These are phyloP conservation scores for Chromobotia macracanthus DNA, from an alignment of 2,797 vertebrate genomes.

Conservation along the genomic window DNA sequence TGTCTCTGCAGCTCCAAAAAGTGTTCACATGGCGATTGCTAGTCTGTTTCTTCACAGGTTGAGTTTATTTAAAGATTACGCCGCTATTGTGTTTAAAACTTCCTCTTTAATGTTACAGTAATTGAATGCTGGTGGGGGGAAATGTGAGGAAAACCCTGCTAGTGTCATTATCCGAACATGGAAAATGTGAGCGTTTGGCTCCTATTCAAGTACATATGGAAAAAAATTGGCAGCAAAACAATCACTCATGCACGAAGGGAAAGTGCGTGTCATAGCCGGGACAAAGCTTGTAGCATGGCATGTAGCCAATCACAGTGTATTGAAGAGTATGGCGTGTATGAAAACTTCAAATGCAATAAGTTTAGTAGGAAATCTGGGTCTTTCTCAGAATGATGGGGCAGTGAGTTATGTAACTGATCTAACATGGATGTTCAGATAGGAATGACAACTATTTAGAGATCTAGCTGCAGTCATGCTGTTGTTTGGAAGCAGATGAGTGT, in stretches of 20 bases:
- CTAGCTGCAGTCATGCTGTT: slow-evolving; percentile 18
- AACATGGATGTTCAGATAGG: slow-evolving; percentile 22
- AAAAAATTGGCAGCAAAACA: neutral
- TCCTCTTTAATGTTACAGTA: slow-evolving; percentile 43
- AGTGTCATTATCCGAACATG: slow-evolving; percentile 43
- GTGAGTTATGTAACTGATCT: slow-evolving; percentile 9
- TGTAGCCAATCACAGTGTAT: neutral
- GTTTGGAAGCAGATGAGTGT: slow-evolving; percentile 3
- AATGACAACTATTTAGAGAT: slow-evolving; percentile 24
- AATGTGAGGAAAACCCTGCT: slow-evolving; percentile 46
- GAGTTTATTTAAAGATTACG: slow-evolving; percentile 26
- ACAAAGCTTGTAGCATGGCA: slow-evolving; percentile 2
- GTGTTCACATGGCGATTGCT: neutral
- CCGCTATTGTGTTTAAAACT: slow-evolving; percentile 38
- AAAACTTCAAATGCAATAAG: neutral
- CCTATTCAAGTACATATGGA: slow-evolving; percentile 11
- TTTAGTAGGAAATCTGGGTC: slow-evolving; percentile 21
- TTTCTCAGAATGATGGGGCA: neutral
- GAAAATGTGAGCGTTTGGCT: slow-evolving; percentile 41
- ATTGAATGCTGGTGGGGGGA: slow-evolving; percentile 4
- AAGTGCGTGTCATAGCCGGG: slow-evolving; percentile 6
- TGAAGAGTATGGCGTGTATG: neutral
- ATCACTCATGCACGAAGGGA: neutral
- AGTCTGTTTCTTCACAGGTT: neutral
- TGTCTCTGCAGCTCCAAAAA: too few species aligned